Evolutionary conservation across 2,797 vertebrate species (phyloP), one percentile per base, ranked within the genome.

Genomic region (Alosa sapidissima): DNA sequence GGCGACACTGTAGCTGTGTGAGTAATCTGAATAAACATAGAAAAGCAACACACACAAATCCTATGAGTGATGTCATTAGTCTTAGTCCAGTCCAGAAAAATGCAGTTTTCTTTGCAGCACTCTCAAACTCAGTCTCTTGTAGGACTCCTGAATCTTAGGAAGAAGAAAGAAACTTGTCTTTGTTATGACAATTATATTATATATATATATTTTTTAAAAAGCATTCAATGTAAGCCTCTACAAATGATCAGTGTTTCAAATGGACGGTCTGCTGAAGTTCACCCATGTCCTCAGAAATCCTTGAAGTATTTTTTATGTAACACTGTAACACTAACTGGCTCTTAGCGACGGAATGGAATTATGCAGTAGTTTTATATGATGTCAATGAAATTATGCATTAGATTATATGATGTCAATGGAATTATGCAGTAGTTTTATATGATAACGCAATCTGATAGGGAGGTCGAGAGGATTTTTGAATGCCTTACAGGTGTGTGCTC

Each of bases 251-350:
- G 68, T 19, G 5, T 6, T 11, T 28, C 10, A 0, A 10, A 6
- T 28, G 24, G 6, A 14, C 7, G 21, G 36, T 81, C 28, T 33
- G 24, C 47, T 51, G 3, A 78, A 19, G 24, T 55, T 14, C 48
- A 65, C 83, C 84, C 52, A 1, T 81, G 62, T 86, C 81, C 33
- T 85, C 5, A 16, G 68, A 36, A 11, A 81, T 81, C 65, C 65
- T 48, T 82, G 28, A 87, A 55, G 55, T 72, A 45, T 49, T 83
- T 83, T 81, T 86, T 86, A 87, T 83, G 60, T 82, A 84, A 87
- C 16, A 55, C 65, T 47, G 6, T 36, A 28, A 28, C 28, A 28
- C 9, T 85, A 62, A 85, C 81, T 82, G 49, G 60, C 60, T 81
- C 51, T 82, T 81, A 81, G 82, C 52, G 54, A 41, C 41, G 45